Base-by-base conservation (phyloP, 1,140 invertebrate genomes). In the Spodoptera frugiperda region DNA sequence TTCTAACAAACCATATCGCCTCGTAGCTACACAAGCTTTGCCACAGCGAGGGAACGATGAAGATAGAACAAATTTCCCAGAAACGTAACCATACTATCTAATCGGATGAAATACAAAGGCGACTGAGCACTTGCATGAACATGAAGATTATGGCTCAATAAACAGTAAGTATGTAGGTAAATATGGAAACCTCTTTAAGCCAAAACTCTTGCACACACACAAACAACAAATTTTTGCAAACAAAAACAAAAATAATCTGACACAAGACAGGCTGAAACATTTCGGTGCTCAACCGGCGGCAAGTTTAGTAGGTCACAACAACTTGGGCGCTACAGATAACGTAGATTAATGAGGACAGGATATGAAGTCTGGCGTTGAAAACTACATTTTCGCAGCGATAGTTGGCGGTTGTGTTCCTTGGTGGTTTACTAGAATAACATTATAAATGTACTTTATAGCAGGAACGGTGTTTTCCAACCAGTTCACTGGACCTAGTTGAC, bases 241-340 rank as follows among this genome's bases (percentile, higher is more conserved):
- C 67, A 72, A 72, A 72, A 72, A 55, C 68, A 72, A 72, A 67
- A 57, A 72, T 57, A 72, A 72, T 72, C 68, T 57, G 68, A 72
- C 68, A 57, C 51, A 39, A 44, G 53, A 72, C 51, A 72, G 54
- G 51, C 33, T 46, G 44, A 67, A 67, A 67, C 63, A 67, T 68
- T 68, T 68, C 9, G 65, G 65, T 68, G 21, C 63, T 67, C 46
- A 25, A 30, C 19, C 46, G 12, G 14, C 48, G n/a, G 48, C 21
- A 53, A 68, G 65, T 71, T 71, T 55, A 53, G 51, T 71, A 46
- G 68, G 68, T 71, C 68, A 71, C 53, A 53, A 54, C 51, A 68
- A 68, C 33, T 71, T 71, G 68, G 51, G 49, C n/a, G 51, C 53
- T 55, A 25, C 15, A 71, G 68, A 71, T 71, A 71, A 71, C 53